Base-by-base conservation (phyloP, 2,797 vertebrate species). In the Oreochromis mossambicus region DNA sequence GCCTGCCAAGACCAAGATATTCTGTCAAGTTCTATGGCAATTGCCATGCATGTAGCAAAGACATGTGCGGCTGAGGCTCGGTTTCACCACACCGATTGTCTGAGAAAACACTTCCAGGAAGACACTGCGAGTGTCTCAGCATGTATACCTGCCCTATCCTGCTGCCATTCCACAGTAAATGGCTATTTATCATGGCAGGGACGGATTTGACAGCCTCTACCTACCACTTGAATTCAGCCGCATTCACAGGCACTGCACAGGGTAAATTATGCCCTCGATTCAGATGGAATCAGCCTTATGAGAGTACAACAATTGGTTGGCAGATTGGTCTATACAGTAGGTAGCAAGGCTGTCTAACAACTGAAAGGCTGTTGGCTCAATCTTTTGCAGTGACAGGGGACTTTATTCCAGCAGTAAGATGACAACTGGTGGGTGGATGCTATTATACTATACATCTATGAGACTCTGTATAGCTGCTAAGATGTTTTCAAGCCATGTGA, bases 151-250 rank as follows among this genome's bases (percentile, higher is more conserved):
- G 90, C 92, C 89, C 91, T 82, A 91, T 91, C 90, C 91, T 84
- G 91, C 94, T 94, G 94, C 93, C 93, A 91, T 92, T 88, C 84
- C 78, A 91, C 92, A 92, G 92, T 95, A 95, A 95, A 96, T 93
- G 91, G 88, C 92, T 94, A 94, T 96, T 95, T 95, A 95, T 95
- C 94, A 94, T 92, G 91, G 92, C 88, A 88, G 91, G 87, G 92
- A 91, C 83, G 91, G 80, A 89, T 94, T 87, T 95, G 94, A 96
- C 95, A 95, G 92, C 79, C 81, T 92, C 88, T 86, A 51, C 90
- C 91, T 89, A 50, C 87, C 81, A 83, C 83, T 86, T 85, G 81
- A 89, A 94, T 91, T 89, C 88, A 89, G 81, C 87, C 83, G 81
- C 79, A 92, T 94, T 91, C 89, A 87, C 90, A 79, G 85, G 78